Evolutionary conservation across 1,140 invertebrate species (phyloP), one percentile per base, ranked within the genome.

Genomic region (Orchestia grillus): DNA sequence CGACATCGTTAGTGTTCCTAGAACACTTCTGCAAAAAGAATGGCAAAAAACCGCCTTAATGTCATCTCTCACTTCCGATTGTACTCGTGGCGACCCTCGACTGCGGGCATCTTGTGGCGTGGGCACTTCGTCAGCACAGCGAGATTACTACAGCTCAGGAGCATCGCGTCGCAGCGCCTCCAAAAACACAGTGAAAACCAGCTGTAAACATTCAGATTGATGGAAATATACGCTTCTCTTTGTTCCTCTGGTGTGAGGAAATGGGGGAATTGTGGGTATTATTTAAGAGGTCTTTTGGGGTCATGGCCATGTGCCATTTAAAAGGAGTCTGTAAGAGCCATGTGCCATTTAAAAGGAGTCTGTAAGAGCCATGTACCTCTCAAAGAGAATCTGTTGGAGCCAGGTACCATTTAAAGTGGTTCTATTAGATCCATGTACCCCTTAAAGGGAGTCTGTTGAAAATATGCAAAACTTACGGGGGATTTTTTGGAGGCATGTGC

Each of bases 1-100:
- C 62, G 62, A 77, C 62, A 77, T 77, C 15, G 62, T 77, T 77
- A 77, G 62, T 77, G 62, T 77, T 77, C 62, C 62, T 77, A 77
- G 62, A 77, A 77, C 62, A 77, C 62, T 77, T 77, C 62, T 77
- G 62, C 62, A 77, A 77, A 77, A 77, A 77, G 62, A 36, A 77
- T 36, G 62, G 62, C 36, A 77, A 77, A 77, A 77, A 77, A 8
- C 28, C 11, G 62, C 11, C 62, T 36, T 36, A 77, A 77, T 77
- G 62, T 19, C 28, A 77, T 36, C 15, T 77, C 62, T 53, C 62
- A 77, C 62, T 77, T 77, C 62, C 62, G 62, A 77, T 77, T 36
- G 11, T 28, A 77, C 11, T 3, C 62, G 36, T 36, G n/a, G n/a
- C n/a, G n/a, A 77, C 62, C 6, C 47, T 8, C 47, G 47, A 6